phyloP scores from a whole-genome alignment of 2,113 vertebrate genomes.

The Monopterus albus region DNA sequence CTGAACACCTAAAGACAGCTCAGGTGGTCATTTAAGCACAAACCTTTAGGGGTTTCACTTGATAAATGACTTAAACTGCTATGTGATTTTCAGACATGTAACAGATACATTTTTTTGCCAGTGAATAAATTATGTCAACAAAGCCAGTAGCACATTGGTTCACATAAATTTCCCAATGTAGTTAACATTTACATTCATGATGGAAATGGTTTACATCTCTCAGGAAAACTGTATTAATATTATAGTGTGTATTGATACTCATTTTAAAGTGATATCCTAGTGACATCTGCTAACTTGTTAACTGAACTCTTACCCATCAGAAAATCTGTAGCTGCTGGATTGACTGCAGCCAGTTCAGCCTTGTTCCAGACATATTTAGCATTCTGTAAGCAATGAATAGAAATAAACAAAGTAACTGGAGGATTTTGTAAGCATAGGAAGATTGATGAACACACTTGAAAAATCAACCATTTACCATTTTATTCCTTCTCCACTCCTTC shows the following conservation, averaged over 20 bases:
- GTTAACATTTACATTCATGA: too few species aligned
- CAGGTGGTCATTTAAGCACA: not conserved
- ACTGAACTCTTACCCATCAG: constrained; percentile 85
- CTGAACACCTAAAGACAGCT: not conserved
- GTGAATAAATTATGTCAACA: not conserved
- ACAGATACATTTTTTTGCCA: too few species aligned
- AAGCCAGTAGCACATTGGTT: too few species aligned
- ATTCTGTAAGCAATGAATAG: constrained; percentile 57
- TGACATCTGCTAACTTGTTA: too few species aligned
- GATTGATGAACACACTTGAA: too few species aligned
- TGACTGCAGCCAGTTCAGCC: constrained; percentile 68
- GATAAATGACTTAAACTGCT: not conserved
- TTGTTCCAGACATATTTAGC: constrained; percentile 85
- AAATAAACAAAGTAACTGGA: not conserved
- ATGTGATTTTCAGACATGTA: not conserved
- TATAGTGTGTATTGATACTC: too few species aligned
- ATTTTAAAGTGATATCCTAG: too few species aligned
- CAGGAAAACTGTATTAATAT: not conserved
- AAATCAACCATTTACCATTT: constrained; percentile 58
- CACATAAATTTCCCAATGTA: too few species aligned
- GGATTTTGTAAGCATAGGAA: too few species aligned
- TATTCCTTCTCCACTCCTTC: constrained; percentile 72
- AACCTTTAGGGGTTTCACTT: not conserved
- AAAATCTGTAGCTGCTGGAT: constrained; percentile 76
- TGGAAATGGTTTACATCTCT: not conserved